Conservation (phyloP, 2,797 vertebrate genomes). For the Loris lydekkerianus region DNA sequence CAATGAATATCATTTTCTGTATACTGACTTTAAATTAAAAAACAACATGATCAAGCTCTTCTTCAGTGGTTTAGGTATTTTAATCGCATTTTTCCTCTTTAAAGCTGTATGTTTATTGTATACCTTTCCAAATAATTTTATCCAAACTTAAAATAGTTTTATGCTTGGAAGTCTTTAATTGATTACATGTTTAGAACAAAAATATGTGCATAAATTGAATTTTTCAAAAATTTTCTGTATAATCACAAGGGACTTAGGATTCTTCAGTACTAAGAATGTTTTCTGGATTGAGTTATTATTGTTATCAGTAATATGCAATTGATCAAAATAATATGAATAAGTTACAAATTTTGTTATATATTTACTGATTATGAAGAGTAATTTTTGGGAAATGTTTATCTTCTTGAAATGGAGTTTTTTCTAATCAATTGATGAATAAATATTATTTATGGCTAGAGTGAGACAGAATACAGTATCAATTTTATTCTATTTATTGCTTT, state of each 20-base stretch:
- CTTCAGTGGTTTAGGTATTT: conserved; percentile 20
- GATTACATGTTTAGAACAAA: conserved; percentile 63
- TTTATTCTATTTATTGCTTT: conserved; percentile 54
- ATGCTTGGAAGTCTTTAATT: conserved; percentile 40
- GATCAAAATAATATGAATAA: conserved; percentile 26
- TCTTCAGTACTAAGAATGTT: neutral
- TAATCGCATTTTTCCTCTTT: neutral
- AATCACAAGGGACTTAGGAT: neutral
- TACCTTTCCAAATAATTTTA: conserved; percentile 15
- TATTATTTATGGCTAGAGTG: conserved; percentile 30
- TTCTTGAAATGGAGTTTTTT: conserved; percentile 36
- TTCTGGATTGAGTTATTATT: conserved; percentile 29
- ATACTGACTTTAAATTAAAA: conserved; percentile 8
- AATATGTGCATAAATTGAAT: conserved; percentile 10
- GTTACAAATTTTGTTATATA: conserved; percentile 13
- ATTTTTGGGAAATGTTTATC: neutral
- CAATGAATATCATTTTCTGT: neutral
- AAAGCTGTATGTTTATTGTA: neutral
- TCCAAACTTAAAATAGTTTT: conserved; percentile 43
- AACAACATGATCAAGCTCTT: neutral
- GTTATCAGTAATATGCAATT: neutral
- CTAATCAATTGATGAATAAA: neutral
- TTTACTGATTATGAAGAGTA: conserved; percentile 23
- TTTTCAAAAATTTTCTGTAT: conserved; percentile 60
- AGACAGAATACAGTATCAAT: neutral